Evolutionary conservation across 2,797 vertebrate species (phyloP).

Genomic region (Tolypeutes matacus): DNA sequence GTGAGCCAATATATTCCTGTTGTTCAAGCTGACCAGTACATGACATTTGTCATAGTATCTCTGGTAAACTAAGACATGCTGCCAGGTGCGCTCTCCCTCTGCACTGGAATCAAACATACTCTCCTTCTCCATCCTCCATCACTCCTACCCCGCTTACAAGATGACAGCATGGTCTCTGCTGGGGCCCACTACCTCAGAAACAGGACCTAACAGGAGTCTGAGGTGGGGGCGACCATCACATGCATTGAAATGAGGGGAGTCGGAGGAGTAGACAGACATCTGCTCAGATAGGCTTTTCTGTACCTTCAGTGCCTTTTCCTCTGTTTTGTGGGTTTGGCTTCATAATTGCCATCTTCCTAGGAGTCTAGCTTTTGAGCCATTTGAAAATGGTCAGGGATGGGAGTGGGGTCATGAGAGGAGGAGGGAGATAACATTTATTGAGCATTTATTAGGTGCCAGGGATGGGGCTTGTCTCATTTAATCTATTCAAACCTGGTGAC

Average conservation of each 20-base stretch:
- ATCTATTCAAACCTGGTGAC: background rate
- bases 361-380: background rate
- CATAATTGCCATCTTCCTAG: background rate
- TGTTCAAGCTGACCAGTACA: too few relatives aligned
- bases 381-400: background rate
- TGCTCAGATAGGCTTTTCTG: background rate
- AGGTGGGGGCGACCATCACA: background rate
- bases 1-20: too few relatives aligned
- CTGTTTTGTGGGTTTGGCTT: background rate
- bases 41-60: too few relatives aligned
- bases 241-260: background rate
- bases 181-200: background rate
- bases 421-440: background rate
- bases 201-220: background rate
- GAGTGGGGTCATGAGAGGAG: rapidly evolving
- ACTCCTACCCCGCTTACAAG: background rate
- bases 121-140: too few relatives aligned
- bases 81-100: background rate
- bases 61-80: background rate
- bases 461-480: background rate
- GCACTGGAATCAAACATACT: background rate
- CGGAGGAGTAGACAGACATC: background rate
- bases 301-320: background rate
- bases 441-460: background rate
- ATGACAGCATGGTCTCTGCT: background rate